These are phyloP conservation scores for Pollicipes pollicipes DNA, from an alignment of 1,140 invertebrate species.

Conservation along the genomic window DNA sequence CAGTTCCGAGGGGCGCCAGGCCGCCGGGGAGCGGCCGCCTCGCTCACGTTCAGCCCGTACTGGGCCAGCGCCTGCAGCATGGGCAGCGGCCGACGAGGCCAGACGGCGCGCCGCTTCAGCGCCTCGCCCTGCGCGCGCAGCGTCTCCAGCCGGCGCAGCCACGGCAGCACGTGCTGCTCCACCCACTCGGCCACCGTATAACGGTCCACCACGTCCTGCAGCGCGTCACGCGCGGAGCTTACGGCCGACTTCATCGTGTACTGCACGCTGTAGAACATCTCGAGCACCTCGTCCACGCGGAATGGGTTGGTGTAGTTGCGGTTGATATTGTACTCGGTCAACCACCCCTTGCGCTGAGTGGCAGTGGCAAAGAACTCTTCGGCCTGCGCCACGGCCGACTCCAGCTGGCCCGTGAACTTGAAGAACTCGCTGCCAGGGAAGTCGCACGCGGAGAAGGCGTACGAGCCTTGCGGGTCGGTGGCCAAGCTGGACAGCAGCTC, in stretches of 20 bases:
- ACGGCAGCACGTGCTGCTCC: slow-evolving; percentile 41
- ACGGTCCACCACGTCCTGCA: slow-evolving; percentile 49
- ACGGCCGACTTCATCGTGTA: slow-evolving; percentile 31
- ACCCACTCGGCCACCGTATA: slow-evolving; percentile 57
- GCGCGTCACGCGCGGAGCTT: slow-evolving; percentile 40
- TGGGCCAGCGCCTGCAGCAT: slow-evolving; percentile 18
- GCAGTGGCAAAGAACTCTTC: slow-evolving; percentile 21
- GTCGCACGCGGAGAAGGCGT: slow-evolving; percentile 35
- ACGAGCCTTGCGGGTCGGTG: slow-evolving; percentile 37
- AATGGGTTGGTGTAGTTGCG: slow-evolving; percentile 53
- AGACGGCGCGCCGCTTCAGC: slow-evolving; percentile 32
- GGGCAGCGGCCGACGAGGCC: slow-evolving; percentile 37
- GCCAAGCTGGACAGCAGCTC: slow-evolving; percentile 30
- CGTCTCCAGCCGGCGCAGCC: slow-evolving; percentile 27
- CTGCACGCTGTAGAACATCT: slow-evolving; percentile 37
- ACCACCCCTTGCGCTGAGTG: slow-evolving; percentile 37
- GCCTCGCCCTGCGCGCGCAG: slow-evolving; percentile 33
- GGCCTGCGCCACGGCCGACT: slow-evolving; percentile 26
- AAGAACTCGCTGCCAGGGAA: slow-evolving; percentile 39
- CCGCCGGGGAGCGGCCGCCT: too few relatives aligned
- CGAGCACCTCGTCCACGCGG: slow-evolving; percentile 46
- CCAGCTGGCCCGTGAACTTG: slow-evolving; percentile 35
- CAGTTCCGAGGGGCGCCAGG: not conserved
- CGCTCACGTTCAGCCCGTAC: slow-evolving; percentile 13
- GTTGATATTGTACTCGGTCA: slow-evolving; percentile 60